These are phyloP conservation scores for Plecturocebus donacophilus DNA, from an alignment of 2,113 vertebrate species.

Conservation along the genomic window DNA sequence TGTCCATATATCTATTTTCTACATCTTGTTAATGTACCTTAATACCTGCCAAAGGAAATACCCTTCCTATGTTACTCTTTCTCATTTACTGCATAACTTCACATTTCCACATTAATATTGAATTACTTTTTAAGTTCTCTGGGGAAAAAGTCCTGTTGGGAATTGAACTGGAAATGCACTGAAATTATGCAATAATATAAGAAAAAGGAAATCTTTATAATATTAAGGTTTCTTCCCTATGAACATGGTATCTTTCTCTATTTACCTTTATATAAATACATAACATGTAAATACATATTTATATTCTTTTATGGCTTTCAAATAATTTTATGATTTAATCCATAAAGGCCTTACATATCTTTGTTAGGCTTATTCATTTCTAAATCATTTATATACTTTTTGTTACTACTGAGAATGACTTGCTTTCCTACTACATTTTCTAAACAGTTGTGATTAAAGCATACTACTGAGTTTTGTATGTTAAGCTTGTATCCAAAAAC, in stretches of 20 bases:
- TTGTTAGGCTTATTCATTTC: background rate
- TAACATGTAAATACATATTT: background rate
- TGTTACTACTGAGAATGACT: background rate
- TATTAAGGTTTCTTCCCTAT: background rate
- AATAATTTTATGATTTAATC: conserved; percentile 31
- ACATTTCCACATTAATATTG: background rate
- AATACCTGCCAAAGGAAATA: background rate
- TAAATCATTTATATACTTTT: background rate
- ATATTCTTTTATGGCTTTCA: background rate
- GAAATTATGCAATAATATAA: background rate
- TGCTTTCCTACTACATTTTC: conserved; percentile 6
- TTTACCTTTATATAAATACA: background rate
- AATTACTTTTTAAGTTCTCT: background rate
- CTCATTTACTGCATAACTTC: background rate
- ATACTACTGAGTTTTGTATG: background rate
- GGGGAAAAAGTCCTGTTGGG: background rate
- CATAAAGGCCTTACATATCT: background rate
- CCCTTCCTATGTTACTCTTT: background rate
- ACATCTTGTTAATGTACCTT: background rate
- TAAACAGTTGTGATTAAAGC: background rate
- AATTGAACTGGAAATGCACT: background rate
- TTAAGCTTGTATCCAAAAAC: background rate
- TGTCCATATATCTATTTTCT: background rate
- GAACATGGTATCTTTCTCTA: background rate
- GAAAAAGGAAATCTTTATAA: conserved; percentile 42